Base-by-base conservation (phyloP, 2,888 invertebrate species). In the Lepidocyrtoides sp. region DNA sequence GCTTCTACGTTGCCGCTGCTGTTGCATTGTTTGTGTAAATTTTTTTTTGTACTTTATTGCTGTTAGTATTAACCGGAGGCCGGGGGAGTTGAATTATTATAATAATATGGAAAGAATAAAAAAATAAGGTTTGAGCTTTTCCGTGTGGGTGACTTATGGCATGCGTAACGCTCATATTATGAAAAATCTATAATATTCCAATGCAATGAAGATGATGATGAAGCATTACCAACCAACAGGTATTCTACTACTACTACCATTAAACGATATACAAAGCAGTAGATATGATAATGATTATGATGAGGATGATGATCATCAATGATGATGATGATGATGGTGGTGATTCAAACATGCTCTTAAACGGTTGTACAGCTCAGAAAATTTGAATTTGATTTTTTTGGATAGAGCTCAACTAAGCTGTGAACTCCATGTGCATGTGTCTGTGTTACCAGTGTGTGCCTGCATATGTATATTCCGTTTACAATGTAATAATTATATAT, bases 101-200 rank as follows among this genome's bases (percentile, higher is more conserved):
- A 82, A 36, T 60, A 60, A 54, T 63, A 69, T 81, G 51, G 17
- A 77, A 14, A 26, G 57, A n/a, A n/a, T n/a, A n/a, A n/a, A n/a
- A n/a, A 63, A 79, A 60, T 23, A 60, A 77, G 36, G 20, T 20
- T 44, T 57, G 23, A 48, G 41, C 79, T 88, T 75, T 75, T 83
- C 60, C 79, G 90, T 90, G 90, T 90, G 90, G 90, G 90, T 90
- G 90, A 85, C 90, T 90, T 90, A 90, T 90, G 90, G 89, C 63
- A 41, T 81, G 75, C 36, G 36, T 41, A 79, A 79, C 32, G 17
- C 36, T 57, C n/a, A 3, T n/a, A n/a, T n/a, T 7, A 57, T 57
- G 57, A 79, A 57, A n/a, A 8, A 51, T 57, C 44, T 63, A 17
- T 29, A 44, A 2, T 0, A 20, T 14, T 3, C 7, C 75, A 17